Evolutionary conservation across 2,797 vertebrate genomes (phyloP).

Genomic region (Phaenicophaeus curvirostris): DNA sequence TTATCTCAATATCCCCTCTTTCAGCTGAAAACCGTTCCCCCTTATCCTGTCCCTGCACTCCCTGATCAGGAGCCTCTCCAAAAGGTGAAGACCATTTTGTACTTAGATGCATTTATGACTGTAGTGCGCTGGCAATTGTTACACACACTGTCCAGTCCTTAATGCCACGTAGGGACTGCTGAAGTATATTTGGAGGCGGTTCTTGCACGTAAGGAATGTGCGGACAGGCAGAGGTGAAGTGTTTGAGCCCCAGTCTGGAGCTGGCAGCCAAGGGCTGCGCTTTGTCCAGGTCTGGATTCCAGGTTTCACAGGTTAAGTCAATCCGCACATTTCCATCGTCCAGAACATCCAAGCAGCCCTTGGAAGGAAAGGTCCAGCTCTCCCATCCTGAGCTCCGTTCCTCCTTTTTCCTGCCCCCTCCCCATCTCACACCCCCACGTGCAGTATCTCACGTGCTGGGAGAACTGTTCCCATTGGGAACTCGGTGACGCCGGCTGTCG

Average conservation of each 20-base stretch:
- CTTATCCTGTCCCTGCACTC: too few relatives aligned
- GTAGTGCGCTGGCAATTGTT: not conserved
- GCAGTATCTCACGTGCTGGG: not conserved
- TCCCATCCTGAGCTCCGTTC: not conserved
- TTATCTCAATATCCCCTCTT: too few relatives aligned
- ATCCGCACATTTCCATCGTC: not conserved
- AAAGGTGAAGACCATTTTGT: not conserved
- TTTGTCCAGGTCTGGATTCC: not conserved
- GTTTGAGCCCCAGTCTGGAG: not conserved
- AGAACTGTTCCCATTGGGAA: not conserved
- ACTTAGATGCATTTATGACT: not conserved
- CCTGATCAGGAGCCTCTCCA: not conserved
- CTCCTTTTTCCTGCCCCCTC: not conserved
- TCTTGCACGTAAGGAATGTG: accelerated
- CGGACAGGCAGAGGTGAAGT: not conserved
- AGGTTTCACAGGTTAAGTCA: not conserved
- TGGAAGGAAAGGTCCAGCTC: not conserved
- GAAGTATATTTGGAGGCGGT: not conserved
- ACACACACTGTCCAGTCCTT: not conserved
- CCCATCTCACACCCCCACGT: not conserved
- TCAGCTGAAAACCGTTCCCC: accelerated
- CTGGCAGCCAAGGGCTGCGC: not conserved
- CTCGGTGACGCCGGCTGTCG: too few relatives aligned
- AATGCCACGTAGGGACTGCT: accelerated
- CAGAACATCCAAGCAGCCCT: not conserved